Base-by-base conservation (phyloP, 2,797 vertebrate species). In the Petrocephalus sullivani region DNA sequence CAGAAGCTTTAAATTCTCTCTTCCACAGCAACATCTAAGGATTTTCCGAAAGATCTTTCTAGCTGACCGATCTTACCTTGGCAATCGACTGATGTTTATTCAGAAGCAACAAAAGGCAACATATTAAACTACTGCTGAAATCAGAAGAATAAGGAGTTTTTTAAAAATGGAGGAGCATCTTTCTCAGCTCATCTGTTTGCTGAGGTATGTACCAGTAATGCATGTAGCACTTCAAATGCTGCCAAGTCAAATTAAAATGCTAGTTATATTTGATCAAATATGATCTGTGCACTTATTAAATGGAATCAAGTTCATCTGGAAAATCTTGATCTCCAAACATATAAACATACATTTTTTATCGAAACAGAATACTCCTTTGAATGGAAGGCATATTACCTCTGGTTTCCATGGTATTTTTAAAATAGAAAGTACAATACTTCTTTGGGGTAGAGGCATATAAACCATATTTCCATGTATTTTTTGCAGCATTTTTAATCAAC, bases 11-110 rank as follows among this genome's bases (percentile, higher is more conserved):
- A 93, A 93, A 92, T 90, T 95, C 94, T 91, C 90, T 91, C 92
- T 95, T 94, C 91, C 94, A 91, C 93, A 92, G 94, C 93, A 94
- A 93, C 93, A 95, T 94, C 94, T 90, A 92, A 95, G 95, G 94
- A 93, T 92, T 93, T 93, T 93, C 94, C 95, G 84, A 90, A 92
- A 93, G 95, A 96, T 95, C 94, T 93, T 96, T 95, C 95, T 94
- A 91, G 94, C 46, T 95, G 94, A 95, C 94, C 93, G 94, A 95
- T 94, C 93, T 92, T 90, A 92, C 92, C 93, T 83, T 91, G 91
- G 92, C 93, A 91, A 91, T 93, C 94, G 90, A 87, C 90, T 90
- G 92, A 92, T 90, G 89, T 92, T 91, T 92, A 90, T 92, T 88
- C 60, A 91, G 88, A 86, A 86, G 87, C 88, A 54, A 87, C 41